These are phyloP conservation scores for Spinus pinus DNA, from an alignment of 2,797 vertebrate species.

Conservation along the genomic window DNA sequence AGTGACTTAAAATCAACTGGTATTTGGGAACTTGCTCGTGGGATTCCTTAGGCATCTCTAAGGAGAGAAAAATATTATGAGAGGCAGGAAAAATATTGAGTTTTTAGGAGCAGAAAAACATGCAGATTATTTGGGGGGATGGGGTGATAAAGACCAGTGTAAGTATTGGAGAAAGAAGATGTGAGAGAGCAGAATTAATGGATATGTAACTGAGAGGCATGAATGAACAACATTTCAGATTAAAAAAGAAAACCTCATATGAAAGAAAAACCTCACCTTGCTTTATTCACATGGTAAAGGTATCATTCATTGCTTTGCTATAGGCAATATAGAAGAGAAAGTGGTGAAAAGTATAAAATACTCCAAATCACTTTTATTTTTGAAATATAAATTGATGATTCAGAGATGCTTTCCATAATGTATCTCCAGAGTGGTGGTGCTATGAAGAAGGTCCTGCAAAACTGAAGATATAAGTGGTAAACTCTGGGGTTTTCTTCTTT, in stretches of 20 bases:
- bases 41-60: neutral
- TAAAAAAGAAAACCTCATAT: neutral
- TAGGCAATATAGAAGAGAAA: neutral
- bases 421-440: neutral
- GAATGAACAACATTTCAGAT: neutral
- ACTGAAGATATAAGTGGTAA: neutral
- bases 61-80: neutral
- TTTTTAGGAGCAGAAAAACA: neutral
- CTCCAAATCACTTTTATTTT: neutral
- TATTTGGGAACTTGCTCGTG: neutral
- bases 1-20: neutral
- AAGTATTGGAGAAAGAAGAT: neutral
- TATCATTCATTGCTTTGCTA: neutral
- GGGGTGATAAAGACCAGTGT: fast-evolving
- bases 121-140: fast-evolving
- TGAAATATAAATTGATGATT: neutral
- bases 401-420: neutral
- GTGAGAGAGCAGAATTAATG: neutral
- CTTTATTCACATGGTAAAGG: neutral
- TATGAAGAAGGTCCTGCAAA: neutral
- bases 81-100: neutral
- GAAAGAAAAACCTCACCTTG: neutral
- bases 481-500: neutral
- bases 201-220: neutral
- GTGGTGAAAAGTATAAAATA: neutral